Base-by-base conservation (phyloP, 2,113 vertebrate genomes). In the Patagioenas fasciata region DNA sequence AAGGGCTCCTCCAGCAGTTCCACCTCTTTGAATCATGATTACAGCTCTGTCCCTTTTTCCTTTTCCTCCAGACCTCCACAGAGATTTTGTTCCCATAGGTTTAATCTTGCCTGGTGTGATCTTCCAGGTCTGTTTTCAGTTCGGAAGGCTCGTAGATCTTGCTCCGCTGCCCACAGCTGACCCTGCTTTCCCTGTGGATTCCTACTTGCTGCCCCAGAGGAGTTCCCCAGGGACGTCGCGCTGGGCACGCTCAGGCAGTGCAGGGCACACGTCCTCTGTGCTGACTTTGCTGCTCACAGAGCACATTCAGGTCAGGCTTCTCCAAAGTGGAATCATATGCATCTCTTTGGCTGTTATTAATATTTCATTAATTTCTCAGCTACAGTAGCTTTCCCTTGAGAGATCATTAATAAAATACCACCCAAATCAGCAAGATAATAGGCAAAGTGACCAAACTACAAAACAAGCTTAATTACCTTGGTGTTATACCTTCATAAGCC, bases 341-440 rank as follows among this genome's bases (percentile, higher is more conserved):
- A 90, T 95, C 25, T 8, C 88, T 94, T 96, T 89, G 53, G 93
- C 71, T 97, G 75, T 86, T 97, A 98, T 98, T 98, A 98, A 98
- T 98, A 98, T 98, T 98, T 98, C 95, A 99, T 98, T 98, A 97
- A 97, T 97, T 96, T 96, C 94, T 89, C 95, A 97, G 91, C 96
- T 97, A 96, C 80, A 91, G 93, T 42, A 97, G 95, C 93, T 93
- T 88, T 95, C 98, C 96, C 97, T 90, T 89, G 97, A 97, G 97
- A 95, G 95, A 97, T 98, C 97, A 98, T 98, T 98, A 98, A 98
- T 98, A 97, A 98, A 98, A 98, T 96, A 97, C 93, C 90, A 97
- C 96, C 90, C 85, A 98, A 97, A 98, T 98, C 97, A 98, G 97
- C 94, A 97, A 95, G 97, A 98, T 94, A 97, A 97, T 64, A 96